phyloP scores from a whole-genome alignment of 2,888 invertebrate species.

The Pardosa pseudoannulata region DNA sequence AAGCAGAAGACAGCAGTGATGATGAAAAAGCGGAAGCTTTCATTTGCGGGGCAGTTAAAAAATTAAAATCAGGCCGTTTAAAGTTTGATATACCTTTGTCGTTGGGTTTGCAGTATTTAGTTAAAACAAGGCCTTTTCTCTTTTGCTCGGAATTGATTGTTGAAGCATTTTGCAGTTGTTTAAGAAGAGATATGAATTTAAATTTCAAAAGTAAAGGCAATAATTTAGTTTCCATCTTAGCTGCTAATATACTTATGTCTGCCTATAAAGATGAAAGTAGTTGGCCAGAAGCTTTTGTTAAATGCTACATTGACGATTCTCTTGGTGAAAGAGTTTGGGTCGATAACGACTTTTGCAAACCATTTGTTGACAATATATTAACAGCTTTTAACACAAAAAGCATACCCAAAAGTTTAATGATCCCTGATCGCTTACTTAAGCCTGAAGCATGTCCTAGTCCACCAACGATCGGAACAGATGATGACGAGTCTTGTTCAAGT shows the following conservation, averaged over 20 bases:
- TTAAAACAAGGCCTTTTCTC: constrained; percentile 86
- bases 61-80: constrained; percentile 85
- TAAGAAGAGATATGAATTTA: constrained; percentile 84
- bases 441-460: constrained; percentile 74
- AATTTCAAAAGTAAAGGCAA: constrained; percentile 88
- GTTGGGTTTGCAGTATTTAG: constrained; percentile 87
- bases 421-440: constrained; percentile 76
- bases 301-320: constrained; percentile 95
- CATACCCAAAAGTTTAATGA: constrained; percentile 84
- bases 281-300: constrained; percentile 95
- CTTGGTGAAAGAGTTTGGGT: constrained; percentile 95
- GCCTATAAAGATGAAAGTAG: constrained; percentile 88
- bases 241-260: constrained; percentile 88
- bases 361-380: constrained; percentile 92
- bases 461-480: constrained; percentile 74
- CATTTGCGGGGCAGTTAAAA: constrained; percentile 91
- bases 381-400: constrained; percentile 89
- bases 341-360: constrained; percentile 92
- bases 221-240: constrained; percentile 87
- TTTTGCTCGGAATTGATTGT: constrained; percentile 78
- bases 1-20: constrained; percentile 87
- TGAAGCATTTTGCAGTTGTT: constrained; percentile 86
- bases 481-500: constrained; percentile 75
- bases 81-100: constrained; percentile 90
- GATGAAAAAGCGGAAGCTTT: constrained; percentile 85